Conservation (phyloP, 2,113 vertebrate species). For the Eulacestoma nigropectus region DNA sequence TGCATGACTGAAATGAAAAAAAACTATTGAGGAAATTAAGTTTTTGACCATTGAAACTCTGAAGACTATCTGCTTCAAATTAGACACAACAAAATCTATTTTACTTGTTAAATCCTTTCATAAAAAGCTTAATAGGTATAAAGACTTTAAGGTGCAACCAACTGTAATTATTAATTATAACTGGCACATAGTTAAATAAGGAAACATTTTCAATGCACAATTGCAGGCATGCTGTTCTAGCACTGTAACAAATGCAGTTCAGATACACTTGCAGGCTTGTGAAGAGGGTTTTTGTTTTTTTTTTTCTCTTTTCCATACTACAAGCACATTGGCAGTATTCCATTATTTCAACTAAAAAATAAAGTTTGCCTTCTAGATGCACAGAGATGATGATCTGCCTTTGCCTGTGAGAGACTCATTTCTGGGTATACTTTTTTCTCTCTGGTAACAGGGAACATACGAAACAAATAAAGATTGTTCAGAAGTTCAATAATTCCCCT, state of each 20-base stretch:
- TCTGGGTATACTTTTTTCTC: not conserved
- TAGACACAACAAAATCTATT: not conserved
- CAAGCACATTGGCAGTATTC: not conserved
- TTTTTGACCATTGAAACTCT: not conserved
- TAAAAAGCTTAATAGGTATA: not conserved
- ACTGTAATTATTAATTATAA: not conserved
- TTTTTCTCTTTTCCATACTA: not conserved
- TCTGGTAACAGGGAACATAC: not conserved
- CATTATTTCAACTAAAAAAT: not conserved
- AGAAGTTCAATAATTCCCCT: not conserved
- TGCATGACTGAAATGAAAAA: not conserved
- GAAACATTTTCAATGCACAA: not conserved
- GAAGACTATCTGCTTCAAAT: not conserved
- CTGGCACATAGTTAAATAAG: not conserved
- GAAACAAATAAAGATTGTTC: not conserved
- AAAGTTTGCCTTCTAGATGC: not conserved
- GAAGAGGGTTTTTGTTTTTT: not conserved
- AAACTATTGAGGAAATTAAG: not conserved
- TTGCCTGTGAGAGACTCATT: not conserved
- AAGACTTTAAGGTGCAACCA: not conserved
- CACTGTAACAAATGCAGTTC: not conserved
- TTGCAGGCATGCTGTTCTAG: not conserved
- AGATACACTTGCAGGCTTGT: not conserved
- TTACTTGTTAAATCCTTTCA: not conserved
- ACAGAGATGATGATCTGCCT: not conserved